Evolutionary conservation across 2,888 invertebrate species (phyloP), one percentile per base, ranked within the genome.

Genomic region (Stictocephala bisonia): DNA sequence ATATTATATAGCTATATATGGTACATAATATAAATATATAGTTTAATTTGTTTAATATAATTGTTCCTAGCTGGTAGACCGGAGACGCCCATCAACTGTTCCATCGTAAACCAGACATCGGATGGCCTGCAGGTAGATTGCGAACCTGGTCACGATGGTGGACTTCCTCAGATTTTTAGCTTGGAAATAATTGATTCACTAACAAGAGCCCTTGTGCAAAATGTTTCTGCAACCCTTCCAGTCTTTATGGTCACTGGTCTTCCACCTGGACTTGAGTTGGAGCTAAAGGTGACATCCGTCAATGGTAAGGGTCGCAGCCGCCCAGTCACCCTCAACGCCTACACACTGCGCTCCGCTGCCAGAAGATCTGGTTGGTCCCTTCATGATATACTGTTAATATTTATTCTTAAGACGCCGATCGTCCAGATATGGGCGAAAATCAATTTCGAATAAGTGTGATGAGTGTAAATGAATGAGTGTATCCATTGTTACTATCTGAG

Each of bases 81-180:
- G 69, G 92, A 92, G 83, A 85, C 89, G 6, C 86, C 91, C 74
- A 86, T 88, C 77, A 92, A 92, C 84, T 93, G 93, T 84, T 89
- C 90, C 67, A 87, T 92, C 78, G 85, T 89, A 76, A 93, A 93
- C 85, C 90, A 90, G 83, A 92, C 92, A 41, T 88, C 89, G 72
- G 90, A 90, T 78, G 89, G 91, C 40, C 84, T 93, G 79, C 88
- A 89, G 83, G 89, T 92, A 77, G 90, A 91, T 82, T 93, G 93
- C 83, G 83, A 87, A 27, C 90, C 91, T 81, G 92, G 92, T 73
- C 92, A 91, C 84, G 90, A 92, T 83, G 93, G 92, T 15, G 92
- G 92, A 44, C 85, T 92, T 75, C 87, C 88, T 75, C 92, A 92
- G 83, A 87, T 88, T 82, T 93, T 92, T 83, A 87, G 90, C 78